phyloP scores from a whole-genome alignment of 2,113 vertebrate species.

The Sylvietta virens region DNA sequence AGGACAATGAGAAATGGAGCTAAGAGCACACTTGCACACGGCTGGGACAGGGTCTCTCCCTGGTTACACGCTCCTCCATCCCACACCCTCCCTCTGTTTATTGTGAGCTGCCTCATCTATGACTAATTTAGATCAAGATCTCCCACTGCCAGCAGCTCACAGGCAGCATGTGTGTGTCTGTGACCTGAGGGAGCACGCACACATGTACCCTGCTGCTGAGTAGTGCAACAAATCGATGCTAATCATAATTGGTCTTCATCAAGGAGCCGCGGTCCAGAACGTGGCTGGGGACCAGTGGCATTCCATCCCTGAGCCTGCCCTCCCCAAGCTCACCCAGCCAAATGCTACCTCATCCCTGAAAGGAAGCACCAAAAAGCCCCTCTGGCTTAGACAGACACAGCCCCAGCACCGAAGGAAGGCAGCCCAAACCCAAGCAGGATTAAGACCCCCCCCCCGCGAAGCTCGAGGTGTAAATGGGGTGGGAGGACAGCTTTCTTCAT shows the following conservation, averaged over 20 bases:
- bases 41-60: background rate
- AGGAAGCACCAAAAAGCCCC: background rate
- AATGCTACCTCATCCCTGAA: no score
- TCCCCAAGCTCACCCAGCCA: background rate
- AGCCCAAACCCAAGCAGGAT: background rate
- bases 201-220: rapidly evolving
- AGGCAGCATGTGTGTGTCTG: background rate
- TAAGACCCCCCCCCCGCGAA: rapidly evolving
- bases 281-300: rapidly evolving
- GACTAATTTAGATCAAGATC: background rate
- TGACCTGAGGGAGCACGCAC: rapidly evolving
- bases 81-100: background rate
- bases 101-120: background rate
- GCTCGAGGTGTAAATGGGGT: rapidly evolving
- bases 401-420: rapidly evolving
- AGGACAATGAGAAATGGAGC: background rate
- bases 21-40: rapidly evolving
- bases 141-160: background rate
- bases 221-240: background rate
- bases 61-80: background rate
- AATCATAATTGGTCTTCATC: background rate
- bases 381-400: background rate
- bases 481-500: background rate
- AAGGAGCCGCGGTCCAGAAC: rapidly evolving
- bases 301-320: background rate